Evolutionary conservation across 2,797 vertebrate species (phyloP), one percentile per base, ranked within the genome.

Genomic region (Thunnus albacares): DNA sequence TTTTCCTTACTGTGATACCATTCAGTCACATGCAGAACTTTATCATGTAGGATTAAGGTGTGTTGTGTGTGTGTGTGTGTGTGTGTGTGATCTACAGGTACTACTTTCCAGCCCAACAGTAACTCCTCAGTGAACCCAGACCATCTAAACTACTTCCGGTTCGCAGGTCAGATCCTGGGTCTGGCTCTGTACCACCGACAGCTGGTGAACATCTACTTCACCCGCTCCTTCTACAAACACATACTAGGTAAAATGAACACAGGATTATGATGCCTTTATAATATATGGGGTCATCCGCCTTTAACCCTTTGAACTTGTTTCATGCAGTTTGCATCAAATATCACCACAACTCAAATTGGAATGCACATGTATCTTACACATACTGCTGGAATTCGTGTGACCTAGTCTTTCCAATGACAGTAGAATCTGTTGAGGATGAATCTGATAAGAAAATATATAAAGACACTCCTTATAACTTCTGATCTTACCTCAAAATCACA

Each of bases 81-180:
- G n/a, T 26, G 20, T 57, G n/a, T 51, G 0, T 77, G 5, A 45
- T 85, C 56, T 30, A 33, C 88, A 99, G 98, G 98, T 83, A 98
- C 98, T 71, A 99, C 98, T 9, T 99, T 99, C 92, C 98, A 99
- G 88, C 98, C 98, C 63, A 99, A 99, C 95, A 99, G 98, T 81
- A 99, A 99, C 93, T 99, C 98, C 9, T 99, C 97, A 3, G 98
- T 99, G 68, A 99, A 99, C 93, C 98, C 98, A 14, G 98, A 99
- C 91, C 98, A 99, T 83, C 94, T 99, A 87, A 99, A 99, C 92
- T 99, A 97, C 94, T 99, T 99, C 86, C 93, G 94, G 60, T 99
- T 99, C 5, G 98, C 98, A n/a, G 98, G 98, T 79, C 98, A 99
- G 86, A 97, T 99, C 77, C 94, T 99, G 81, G 97, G 98, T 56